Percentiles rank a stretch among this genome's conserved stretches.
These are phyloP conservation scores for Lepidostoma basale DNA, from an alignment of 1,140 invertebrate genomes.

Conservation along the genomic window DNA sequence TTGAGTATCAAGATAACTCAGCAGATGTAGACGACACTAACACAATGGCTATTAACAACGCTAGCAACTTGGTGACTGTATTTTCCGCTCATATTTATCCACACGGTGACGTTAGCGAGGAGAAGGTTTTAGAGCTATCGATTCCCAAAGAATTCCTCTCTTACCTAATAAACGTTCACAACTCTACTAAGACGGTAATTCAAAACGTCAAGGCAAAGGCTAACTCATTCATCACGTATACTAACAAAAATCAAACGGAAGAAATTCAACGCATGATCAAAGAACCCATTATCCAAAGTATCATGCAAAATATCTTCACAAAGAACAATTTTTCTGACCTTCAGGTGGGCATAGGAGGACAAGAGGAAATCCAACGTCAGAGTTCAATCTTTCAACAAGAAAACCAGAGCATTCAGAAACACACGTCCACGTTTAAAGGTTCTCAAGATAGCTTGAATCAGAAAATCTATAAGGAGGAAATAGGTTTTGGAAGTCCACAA, in stretches of 20 bases:
- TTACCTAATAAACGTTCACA: conserved; percentile 35
- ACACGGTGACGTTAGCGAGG: conserved; percentile 28
- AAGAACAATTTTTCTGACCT: conserved; percentile 37
- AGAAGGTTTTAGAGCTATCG: conserved; percentile 40
- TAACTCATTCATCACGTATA: conserved; percentile 7
- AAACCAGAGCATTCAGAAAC: background rate
- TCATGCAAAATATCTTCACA: conserved; percentile 41
- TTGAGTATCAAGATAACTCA: too few relatives aligned
- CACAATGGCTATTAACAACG: too few relatives aligned
- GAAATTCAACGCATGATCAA: conserved; percentile 2
- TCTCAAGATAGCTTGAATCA: background rate
- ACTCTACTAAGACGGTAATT: conserved; percentile 30
- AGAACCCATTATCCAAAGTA: conserved; percentile 31
- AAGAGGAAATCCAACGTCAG: conserved; percentile 28
- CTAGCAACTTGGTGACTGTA: conserved; percentile 35
- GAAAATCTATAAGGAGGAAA: background rate
- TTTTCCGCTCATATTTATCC: conserved; percentile 44
- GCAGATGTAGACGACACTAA: too few relatives aligned
- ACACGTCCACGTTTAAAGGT: background rate
- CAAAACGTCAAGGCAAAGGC: background rate
- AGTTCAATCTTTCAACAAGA: conserved; percentile 14
- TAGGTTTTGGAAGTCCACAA: background rate
- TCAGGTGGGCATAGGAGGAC: conserved; percentile 35
- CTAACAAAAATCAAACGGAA: background rate
- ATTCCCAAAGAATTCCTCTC: conserved; percentile 40